Conservation (phyloP, 2,113 vertebrate genomes). For the Puntigrus tetrazona region DNA sequence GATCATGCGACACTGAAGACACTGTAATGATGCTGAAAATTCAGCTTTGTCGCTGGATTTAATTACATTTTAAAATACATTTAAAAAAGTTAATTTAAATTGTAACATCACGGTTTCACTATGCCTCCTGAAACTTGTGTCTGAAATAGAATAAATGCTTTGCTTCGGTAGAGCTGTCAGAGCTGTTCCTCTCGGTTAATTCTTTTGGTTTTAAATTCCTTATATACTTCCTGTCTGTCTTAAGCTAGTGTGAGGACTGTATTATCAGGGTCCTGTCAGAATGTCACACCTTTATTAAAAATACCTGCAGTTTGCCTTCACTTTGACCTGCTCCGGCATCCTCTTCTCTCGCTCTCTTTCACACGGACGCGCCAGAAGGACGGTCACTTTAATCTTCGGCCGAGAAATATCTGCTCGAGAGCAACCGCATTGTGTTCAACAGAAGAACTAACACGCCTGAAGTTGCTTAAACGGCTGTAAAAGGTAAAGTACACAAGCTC, state of each 20-base stretch:
- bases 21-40: too few relatives aligned
- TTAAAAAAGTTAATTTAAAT: not conserved
- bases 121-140: not conserved
- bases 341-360: not conserved
- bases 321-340: conserved; percentile 41
- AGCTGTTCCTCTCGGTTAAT: conserved; percentile 44
- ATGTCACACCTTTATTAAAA: conserved; percentile 67
- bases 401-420: not conserved
- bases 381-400: not conserved
- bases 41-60: too few relatives aligned
- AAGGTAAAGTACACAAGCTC: conserved; percentile 68
- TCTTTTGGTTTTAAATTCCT: conserved; percentile 67
- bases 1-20: too few relatives aligned
- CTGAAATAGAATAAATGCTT: not conserved
- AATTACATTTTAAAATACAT: too few relatives aligned
- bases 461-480: conserved; percentile 73
- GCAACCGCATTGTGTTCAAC: not conserved
- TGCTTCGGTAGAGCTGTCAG: conserved; percentile 12
- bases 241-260: conserved; percentile 64
- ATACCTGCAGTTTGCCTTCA: conserved; percentile 65
- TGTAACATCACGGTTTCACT: not conserved
- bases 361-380: not conserved
- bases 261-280: conserved; percentile 64
- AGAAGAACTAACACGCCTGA: conserved; percentile 51
- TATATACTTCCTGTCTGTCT: conserved; percentile 58